These are phyloP conservation scores for Sternotherus odoratus DNA, from an alignment of 2,797 vertebrate genomes.

Conservation along the genomic window DNA sequence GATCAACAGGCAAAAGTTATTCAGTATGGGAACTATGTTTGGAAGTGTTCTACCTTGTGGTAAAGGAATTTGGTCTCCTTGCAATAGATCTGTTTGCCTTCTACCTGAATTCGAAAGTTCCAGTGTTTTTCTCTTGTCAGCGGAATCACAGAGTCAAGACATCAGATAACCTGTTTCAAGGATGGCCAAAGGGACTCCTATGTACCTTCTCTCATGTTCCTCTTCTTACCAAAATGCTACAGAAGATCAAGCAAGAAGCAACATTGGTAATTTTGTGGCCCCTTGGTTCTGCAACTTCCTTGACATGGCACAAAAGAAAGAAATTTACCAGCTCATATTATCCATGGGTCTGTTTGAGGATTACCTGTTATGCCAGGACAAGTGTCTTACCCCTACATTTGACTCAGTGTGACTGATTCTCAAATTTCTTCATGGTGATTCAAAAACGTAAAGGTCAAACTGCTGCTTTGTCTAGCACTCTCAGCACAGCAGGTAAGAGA, in stretches of 20 bases:
- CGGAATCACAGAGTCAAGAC: not conserved
- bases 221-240: not conserved
- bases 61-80: not conserved
- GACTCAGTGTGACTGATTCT: not conserved
- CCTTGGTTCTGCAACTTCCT: not conserved
- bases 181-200: not conserved
- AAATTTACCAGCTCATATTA: not conserved
- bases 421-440: not conserved
- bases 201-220: not conserved
- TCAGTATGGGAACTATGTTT: too few relatives aligned
- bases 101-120: not conserved
- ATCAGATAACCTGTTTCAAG: not conserved
- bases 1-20: not conserved
- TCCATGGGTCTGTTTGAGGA: not conserved
- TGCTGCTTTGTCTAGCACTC: too few relatives aligned
- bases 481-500: not conserved
- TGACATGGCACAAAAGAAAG: not conserved
- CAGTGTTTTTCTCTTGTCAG: not conserved
- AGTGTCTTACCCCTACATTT: not conserved
- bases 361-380: rapidly evolving
- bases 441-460: not conserved
- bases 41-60: not conserved
- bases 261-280: not conserved
- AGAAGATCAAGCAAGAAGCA: not conserved
- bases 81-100: too few relatives aligned